Evolutionary conservation across 2,113 vertebrate species (phyloP).

Genomic region (Brachypodius melanocephalos): DNA sequence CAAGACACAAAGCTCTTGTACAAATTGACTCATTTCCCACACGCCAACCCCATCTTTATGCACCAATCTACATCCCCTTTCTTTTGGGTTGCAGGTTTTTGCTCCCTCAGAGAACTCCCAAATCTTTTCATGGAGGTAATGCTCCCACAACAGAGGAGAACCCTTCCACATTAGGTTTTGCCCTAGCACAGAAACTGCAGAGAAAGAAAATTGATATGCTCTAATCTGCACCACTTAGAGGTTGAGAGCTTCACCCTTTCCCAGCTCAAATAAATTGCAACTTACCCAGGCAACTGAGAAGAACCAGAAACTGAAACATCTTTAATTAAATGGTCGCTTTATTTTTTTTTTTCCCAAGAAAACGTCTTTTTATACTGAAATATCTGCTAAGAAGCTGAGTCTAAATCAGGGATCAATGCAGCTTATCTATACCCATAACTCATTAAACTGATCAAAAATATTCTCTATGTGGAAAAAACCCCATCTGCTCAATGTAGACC

Average conservation of each 20-base stretch:
- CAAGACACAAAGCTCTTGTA: not conserved
- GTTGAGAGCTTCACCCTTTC: not conserved
- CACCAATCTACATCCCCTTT: not conserved
- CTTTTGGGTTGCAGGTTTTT: not conserved
- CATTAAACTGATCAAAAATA: not conserved
- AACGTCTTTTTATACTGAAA: not conserved
- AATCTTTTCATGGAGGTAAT: not conserved
- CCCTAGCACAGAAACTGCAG: not conserved
- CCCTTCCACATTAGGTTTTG: not conserved
- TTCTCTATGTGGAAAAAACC: not conserved
- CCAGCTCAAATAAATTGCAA: not conserved
- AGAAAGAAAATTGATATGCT: not conserved
- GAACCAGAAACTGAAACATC: not conserved
- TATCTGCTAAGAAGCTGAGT: not conserved
- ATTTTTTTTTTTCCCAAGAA: not conserved
- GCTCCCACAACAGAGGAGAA: not conserved
- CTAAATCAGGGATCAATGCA: not conserved
- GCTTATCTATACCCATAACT: not conserved
- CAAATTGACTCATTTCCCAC: not conserved
- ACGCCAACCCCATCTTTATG: not conserved
- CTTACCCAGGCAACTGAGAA: not conserved
- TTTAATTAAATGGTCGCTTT: not conserved
- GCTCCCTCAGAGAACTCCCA: not conserved
- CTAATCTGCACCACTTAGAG: not conserved
- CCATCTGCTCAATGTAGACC: not conserved